Evolutionary conservation across 37 sponge, comb jelly and placozoan species (phyloP).

Genomic region (Bolinopsis microptera): DNA sequence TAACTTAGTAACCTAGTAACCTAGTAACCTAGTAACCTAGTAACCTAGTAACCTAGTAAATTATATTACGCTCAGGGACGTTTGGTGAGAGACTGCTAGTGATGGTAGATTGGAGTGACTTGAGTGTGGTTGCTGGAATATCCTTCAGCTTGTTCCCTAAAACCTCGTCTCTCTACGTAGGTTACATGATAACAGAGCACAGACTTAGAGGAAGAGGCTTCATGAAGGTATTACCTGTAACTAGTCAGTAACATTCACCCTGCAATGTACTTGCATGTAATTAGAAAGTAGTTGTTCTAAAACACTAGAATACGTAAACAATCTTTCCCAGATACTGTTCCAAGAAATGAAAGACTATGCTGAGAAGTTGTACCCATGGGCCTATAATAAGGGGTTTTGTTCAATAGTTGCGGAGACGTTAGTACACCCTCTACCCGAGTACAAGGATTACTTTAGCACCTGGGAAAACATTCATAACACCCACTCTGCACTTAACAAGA

Average conservation of each 20-base stretch:
- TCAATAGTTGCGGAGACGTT: not conserved
- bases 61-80: too few relatives aligned
- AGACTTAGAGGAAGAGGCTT: not conserved
- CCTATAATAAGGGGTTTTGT: not conserved
- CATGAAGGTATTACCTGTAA: slow-evolving; percentile 14
- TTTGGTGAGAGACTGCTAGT: not conserved
- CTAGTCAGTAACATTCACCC: not conserved
- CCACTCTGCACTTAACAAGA: slow-evolving; percentile 40
- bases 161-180: not conserved
- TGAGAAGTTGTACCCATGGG: not conserved
- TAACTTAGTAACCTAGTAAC: too few relatives aligned
- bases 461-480: slow-evolving; percentile 6
- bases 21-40: too few relatives aligned
- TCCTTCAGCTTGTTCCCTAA: not conserved
- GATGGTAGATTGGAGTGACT: not conserved
- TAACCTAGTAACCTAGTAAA: too few relatives aligned
- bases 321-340: slow-evolving; percentile 20
- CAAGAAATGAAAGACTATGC: slow-evolving; percentile 23
- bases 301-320: too few relatives aligned
- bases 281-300: not conserved
- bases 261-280: not conserved
- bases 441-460: slow-evolving; percentile 25
- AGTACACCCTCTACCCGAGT: not conserved
- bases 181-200: slow-evolving; percentile 4
- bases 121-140: slow-evolving; percentile 10